phyloP scores from a whole-genome alignment of 2,797 vertebrate species.

The Otolemur crassicaudatus region DNA sequence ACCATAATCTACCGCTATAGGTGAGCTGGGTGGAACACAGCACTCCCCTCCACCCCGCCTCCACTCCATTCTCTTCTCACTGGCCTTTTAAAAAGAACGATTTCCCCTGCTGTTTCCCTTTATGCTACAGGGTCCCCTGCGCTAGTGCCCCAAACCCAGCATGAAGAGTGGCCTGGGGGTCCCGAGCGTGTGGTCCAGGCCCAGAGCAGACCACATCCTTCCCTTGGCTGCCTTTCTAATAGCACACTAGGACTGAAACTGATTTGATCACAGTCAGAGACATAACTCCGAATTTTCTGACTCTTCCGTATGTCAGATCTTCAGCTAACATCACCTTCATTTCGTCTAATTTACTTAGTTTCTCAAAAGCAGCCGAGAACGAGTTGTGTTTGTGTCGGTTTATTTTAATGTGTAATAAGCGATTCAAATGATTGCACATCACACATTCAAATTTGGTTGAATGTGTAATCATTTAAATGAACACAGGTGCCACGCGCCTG shows the following conservation, averaged over 20 bases:
- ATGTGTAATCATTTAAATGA: constrained; percentile 75
- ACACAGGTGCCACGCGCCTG: constrained; percentile 44
- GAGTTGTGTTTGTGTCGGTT: constrained; percentile 64
- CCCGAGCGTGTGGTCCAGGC: neutral
- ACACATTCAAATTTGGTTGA: constrained; percentile 66
- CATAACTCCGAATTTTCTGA: constrained; percentile 22
- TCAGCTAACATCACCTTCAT: neutral
- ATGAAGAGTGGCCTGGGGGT: neutral
- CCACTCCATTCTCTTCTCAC: neutral
- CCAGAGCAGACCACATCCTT: neutral
- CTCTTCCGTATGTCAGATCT: neutral
- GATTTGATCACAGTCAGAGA: neutral
- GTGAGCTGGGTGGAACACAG: neutral
- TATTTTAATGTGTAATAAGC: constrained; percentile 76
- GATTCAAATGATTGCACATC: constrained; percentile 65
- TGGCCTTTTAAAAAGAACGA: no score
- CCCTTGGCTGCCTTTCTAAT: neutral
- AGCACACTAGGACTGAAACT: neutral
- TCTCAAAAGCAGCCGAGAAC: constrained; percentile 59
- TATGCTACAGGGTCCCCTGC: neutral
- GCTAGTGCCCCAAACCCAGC: neutral
- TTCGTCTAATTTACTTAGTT: constrained; percentile 49
- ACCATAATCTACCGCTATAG: neutral
- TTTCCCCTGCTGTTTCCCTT: neutral
- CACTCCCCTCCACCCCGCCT: no score